Percentiles rank a stretch among this genome's conserved stretches.
Conservation (phyloP, 2,888 invertebrate species). For the Lycocerus yunnanus region DNA sequence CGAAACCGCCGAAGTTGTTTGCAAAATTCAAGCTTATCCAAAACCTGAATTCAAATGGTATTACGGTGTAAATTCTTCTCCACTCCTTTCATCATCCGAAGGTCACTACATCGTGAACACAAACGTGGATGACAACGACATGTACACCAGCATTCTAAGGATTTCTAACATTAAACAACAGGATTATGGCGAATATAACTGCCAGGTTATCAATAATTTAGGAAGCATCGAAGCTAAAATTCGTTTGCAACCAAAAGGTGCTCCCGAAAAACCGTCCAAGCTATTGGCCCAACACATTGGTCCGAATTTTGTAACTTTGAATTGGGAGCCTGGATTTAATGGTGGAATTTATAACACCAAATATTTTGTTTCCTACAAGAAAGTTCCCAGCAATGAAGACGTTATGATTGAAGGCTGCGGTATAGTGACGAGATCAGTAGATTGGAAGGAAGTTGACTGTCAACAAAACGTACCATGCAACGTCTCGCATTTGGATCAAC, state of each 20-base stretch:
- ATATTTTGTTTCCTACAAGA: conserved; percentile 82
- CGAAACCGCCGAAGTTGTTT: conserved; percentile 85
- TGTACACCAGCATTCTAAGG: conserved; percentile 78
- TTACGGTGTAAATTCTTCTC: conserved; percentile 74
- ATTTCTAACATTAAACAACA: conserved; percentile 76
- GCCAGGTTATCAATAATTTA: conserved; percentile 81
- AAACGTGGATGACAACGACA: conserved; percentile 80
- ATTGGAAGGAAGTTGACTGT: conserved; percentile 86
- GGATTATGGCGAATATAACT: conserved; percentile 91
- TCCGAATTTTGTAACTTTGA: conserved; percentile 76
- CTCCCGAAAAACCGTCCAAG: conserved; percentile 81
- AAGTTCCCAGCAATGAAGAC: conserved; percentile 67
- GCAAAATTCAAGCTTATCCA: conserved; percentile 89
- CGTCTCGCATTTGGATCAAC: conserved; percentile 82
- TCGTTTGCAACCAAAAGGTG: conserved; percentile 81
- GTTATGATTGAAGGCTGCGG: conserved; percentile 67
- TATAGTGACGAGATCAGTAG: conserved; percentile 62
- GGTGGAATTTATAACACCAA: conserved; percentile 87
- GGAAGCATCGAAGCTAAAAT: conserved; percentile 79
- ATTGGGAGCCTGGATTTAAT: conserved; percentile 90
- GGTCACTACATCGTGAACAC: conserved; percentile 86
- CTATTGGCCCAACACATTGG: conserved; percentile 75
- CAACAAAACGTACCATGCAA: conserved; percentile 86
- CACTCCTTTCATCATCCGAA: conserved; percentile 78
- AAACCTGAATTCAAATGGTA: conserved; percentile 94